These are phyloP conservation scores for Lampris incognitus DNA, from an alignment of 2,113 vertebrate genomes.

Conservation along the genomic window DNA sequence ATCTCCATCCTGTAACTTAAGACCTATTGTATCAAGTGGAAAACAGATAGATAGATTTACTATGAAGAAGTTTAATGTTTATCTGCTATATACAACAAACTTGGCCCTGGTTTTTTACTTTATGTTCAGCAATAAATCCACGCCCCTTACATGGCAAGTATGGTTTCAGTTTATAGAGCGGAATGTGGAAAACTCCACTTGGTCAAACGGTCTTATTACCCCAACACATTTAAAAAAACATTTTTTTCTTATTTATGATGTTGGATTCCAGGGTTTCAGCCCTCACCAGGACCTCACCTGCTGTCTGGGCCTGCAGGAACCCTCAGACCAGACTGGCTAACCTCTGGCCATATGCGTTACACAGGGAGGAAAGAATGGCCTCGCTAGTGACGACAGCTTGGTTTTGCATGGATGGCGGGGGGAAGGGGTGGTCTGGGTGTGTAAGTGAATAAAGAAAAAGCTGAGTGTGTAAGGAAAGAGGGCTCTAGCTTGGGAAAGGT, in stretches of 20 bases:
- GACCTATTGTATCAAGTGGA: conserved; percentile 46
- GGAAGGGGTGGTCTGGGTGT: conserved; percentile 11
- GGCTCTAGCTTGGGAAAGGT: conserved; percentile 43
- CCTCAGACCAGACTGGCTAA: conserved; percentile 41
- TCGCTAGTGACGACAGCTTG: conserved; percentile 47
- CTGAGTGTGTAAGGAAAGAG: conserved; percentile 42
- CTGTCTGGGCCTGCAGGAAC: conserved; percentile 57
- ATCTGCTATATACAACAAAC: conserved; percentile 47
- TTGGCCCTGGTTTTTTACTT: conserved; percentile 44
- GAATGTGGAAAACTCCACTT: conserved; percentile 63
- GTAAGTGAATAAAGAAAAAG: conserved; percentile 1
- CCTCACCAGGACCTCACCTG: conserved; percentile 54
- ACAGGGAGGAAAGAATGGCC: conserved; percentile 11
- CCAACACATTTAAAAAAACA: conserved; percentile 43
- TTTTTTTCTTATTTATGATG: conserved; percentile 64
- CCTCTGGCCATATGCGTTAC: conserved; percentile 25
- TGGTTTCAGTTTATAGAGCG: conserved; percentile 58
- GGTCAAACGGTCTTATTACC: conserved; percentile 63
- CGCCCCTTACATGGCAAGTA: conserved; percentile 43
- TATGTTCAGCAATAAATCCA: conserved; percentile 60
- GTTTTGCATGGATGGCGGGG: conserved; percentile 34
- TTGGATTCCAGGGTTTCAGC: conserved; percentile 65
- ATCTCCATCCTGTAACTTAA: conserved; percentile 63
- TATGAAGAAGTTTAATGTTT: conserved; percentile 47
- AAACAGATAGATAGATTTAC: conserved; percentile 35